Base-by-base conservation (phyloP, 1,140 invertebrate genomes). In the Trinorchestia longiramus region DNA sequence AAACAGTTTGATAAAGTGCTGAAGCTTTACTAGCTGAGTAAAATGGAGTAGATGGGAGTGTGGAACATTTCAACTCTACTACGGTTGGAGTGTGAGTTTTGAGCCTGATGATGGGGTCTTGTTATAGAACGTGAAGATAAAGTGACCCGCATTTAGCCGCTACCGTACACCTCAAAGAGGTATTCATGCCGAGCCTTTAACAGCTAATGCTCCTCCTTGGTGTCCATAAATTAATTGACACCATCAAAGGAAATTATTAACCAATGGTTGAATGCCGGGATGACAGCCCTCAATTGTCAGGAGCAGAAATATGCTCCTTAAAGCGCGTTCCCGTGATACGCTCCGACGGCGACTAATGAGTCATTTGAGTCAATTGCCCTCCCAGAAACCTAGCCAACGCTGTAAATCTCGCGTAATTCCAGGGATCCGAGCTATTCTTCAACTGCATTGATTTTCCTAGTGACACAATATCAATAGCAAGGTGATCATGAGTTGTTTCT, bases 381-480 rank as follows among this genome's bases (percentile, higher is more conserved):
- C 44, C 92, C 43, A 43, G 44, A 94, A 94, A 94, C 92, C 92
- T 44, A 94, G 92, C 92, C 92, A 94, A 45, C 43, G 92, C 92
- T 94, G 92, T 94, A 94, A 94, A 94, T 94, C 92, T 47, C 11
- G 15, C 92, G 19, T 94, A 94, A 94, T 94, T 40, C 92, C 44
- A 94, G 92, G 92, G 43, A 94, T 45, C 44, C 11, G 44, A 47
- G 92, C 92, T 45, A 94, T 94, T 44, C 92, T 45, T 94, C 92
- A 94, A 45, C 92, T 94, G 92, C 92, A 94, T 94, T 94, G 92
- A 94, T 94, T 44, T 94, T 47, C 44, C 44, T 19, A 43, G 43
- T 94, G 92, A 94, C 92, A 94, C 43, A 94, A 94, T 94, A 94
- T 94, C 92, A 94, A 94, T 94, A 94, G 92, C 44, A 44, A 47